Evolutionary conservation across 2,888 invertebrate species (phyloP).

Genomic region (Deilephila porcellus): DNA sequence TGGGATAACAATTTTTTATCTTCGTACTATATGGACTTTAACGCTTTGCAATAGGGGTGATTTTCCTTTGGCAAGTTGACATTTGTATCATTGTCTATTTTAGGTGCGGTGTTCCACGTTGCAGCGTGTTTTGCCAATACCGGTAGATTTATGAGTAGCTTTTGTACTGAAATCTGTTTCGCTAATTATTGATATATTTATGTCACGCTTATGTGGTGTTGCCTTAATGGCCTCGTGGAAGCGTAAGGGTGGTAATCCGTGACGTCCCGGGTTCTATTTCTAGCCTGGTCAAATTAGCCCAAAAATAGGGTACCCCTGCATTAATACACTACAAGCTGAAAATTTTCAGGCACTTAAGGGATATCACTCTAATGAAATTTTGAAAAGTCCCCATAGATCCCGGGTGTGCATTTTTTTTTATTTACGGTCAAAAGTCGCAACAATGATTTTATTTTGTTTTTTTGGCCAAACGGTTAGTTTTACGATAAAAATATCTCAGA

Average conservation of each 20-base stretch:
- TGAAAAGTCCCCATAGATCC: constrained; percentile 20
- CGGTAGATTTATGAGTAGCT: constrained; percentile 30
- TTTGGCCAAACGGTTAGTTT: constrained; percentile 15
- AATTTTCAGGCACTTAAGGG: constrained; percentile 14
- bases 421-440: too few species aligned
- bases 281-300: too few species aligned
- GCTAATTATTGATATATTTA: constrained; percentile 31
- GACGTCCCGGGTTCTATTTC: too few species aligned
- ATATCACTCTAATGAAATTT: constrained; percentile 15
- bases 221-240: too few species aligned
- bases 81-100: constrained; percentile 5
- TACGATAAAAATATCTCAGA: constrained; percentile 7
- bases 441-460: not conserved
- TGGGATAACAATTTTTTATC: constrained; percentile 13
- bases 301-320: too few species aligned
- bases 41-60: not conserved
- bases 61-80: not conserved
- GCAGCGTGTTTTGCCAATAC: constrained; percentile 32
- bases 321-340: not conserved
- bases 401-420: not conserved
- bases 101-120: constrained; percentile 25
- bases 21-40: not conserved
- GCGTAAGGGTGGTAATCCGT: too few species aligned
- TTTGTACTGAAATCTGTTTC: constrained; percentile 31
- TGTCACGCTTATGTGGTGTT: not conserved